phyloP scores from a whole-genome alignment of 2,113 vertebrate genomes.

The Nymphicus hollandicus region DNA sequence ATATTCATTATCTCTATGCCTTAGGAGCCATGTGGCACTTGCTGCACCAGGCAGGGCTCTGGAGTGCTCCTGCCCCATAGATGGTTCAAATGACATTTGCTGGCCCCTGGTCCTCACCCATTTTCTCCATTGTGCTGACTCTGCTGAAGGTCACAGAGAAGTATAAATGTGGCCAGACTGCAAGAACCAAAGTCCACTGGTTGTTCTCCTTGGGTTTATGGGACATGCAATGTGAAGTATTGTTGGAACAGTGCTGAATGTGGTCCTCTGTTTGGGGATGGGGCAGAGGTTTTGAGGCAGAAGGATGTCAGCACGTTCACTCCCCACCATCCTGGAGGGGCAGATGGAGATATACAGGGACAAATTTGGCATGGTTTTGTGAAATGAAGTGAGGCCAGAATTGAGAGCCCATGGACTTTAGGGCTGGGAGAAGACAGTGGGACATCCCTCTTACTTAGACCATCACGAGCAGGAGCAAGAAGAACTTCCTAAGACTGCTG shows the following conservation, averaged over 20 bases:
- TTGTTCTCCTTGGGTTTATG: neutral
- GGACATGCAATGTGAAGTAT: neutral
- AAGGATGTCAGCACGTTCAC: neutral
- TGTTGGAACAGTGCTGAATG: neutral
- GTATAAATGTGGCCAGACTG: neutral
- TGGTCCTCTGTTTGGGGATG: neutral
- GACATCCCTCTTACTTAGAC: neutral
- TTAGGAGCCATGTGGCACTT: neutral
- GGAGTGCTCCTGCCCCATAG: neutral
- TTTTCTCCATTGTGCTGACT: neutral
- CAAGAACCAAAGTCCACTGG: neutral
- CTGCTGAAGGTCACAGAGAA: neutral
- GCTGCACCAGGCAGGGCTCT: neutral
- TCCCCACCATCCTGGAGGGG: neutral
- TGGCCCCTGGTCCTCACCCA: neutral
- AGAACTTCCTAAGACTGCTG: neutral
- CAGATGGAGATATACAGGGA: neutral
- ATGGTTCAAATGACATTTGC: neutral
- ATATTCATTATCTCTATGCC: neutral
- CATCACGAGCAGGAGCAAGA: neutral
- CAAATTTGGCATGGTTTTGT: neutral
- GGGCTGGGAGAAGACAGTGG: neutral
- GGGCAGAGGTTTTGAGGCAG: neutral
- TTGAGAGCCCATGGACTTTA: neutral
- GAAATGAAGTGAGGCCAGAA: neutral